These are phyloP conservation scores for Drosophila atroscutellata DNA, from an alignment of 2,888 invertebrate species.

Conservation along the genomic window DNA sequence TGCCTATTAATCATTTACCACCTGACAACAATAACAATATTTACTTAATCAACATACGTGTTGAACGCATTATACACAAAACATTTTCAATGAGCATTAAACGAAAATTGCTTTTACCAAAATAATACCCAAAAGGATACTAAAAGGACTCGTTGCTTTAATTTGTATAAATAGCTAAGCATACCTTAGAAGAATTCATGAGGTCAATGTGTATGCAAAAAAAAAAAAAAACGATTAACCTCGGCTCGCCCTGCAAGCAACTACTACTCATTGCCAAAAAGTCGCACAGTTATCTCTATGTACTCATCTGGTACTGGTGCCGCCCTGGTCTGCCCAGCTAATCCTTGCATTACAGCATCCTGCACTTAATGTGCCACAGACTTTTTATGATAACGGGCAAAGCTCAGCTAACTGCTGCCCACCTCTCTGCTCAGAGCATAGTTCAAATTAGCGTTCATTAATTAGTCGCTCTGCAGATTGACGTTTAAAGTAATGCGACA, in stretches of 20 bases:
- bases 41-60: background rate
- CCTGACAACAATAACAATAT: background rate
- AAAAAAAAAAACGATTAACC: background rate
- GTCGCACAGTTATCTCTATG: slow-evolving; percentile 11
- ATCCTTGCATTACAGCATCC: slow-evolving; percentile 52
- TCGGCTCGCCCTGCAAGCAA: background rate
- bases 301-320: background rate
- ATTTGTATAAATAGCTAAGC: background rate
- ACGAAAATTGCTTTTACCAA: background rate
- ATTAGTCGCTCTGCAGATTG: slow-evolving; percentile 71
- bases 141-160: background rate
- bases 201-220: slow-evolving; percentile 4
- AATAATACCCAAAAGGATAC: background rate
- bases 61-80: background rate
- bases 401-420: slow-evolving; percentile 25
- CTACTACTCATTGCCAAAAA: background rate
- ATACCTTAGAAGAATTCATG: background rate
- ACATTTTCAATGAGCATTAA: background rate
- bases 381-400: slow-evolving; percentile 56
- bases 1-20: background rate
- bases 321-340: slow-evolving; percentile 28
- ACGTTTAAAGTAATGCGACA: slow-evolving; percentile 66
- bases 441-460: slow-evolving; percentile 73
- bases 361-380: slow-evolving; percentile 63
- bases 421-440: slow-evolving; percentile 23